Conservation (phyloP, 2,797 vertebrate species). For the Acanthis flammea region DNA sequence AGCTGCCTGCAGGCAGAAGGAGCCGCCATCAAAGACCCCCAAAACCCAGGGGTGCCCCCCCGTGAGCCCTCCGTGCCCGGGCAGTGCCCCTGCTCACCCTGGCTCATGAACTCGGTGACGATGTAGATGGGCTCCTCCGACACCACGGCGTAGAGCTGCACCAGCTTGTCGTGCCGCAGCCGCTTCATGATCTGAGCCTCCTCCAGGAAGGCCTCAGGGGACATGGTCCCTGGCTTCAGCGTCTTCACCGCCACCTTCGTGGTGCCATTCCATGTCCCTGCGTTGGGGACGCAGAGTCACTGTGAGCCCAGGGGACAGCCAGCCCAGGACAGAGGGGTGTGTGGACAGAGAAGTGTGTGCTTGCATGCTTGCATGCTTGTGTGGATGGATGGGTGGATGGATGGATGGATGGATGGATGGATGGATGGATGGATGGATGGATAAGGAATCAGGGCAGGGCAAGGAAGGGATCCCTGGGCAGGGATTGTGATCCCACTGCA, state of each 20-base stretch:
- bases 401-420: background rate
- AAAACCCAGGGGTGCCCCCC: too few relatives aligned
- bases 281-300: background rate
- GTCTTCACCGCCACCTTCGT: conserved; percentile 98
- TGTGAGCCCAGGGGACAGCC: rapidly evolving
- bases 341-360: background rate
- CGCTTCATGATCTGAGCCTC: conserved; percentile 99
- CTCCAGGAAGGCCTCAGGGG: conserved; percentile 94
- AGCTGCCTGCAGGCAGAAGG: conserved; percentile 80
- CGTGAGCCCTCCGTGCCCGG: background rate
- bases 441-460: background rate
- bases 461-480: background rate
- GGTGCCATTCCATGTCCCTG: conserved; percentile 95
- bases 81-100: conserved; percentile 74
- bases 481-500: background rate
- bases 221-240: conserved; percentile 96
- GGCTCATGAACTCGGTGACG: conserved; percentile 95
- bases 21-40: background rate
- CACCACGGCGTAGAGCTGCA: conserved; percentile 96
- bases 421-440: background rate
- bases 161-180: conserved; percentile 95
- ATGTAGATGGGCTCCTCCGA: conserved; percentile 98
- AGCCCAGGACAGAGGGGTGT: background rate
- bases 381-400: background rate
- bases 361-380: too few relatives aligned